Conservation (phyloP, 2,888 invertebrate genomes). For the Drosophila recens region DNA sequence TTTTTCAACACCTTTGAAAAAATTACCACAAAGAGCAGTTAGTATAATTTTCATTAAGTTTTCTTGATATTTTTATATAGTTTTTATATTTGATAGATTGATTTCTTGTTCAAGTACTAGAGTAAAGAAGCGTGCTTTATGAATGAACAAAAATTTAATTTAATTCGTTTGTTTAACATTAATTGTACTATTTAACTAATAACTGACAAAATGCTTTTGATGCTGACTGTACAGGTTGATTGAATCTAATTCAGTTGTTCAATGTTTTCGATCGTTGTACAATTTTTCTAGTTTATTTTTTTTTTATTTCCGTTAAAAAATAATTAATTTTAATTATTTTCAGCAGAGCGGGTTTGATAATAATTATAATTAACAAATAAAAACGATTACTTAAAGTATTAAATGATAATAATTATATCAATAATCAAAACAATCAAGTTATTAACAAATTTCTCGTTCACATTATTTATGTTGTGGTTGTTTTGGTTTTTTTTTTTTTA, state of each 20-base stretch:
- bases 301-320: slow-evolving; percentile 47
- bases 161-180: slow-evolving; percentile 46
- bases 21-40: slow-evolving; percentile 76
- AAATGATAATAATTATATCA: slow-evolving; percentile 67
- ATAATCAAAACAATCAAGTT: slow-evolving; percentile 67
- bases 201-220: slow-evolving; percentile 86
- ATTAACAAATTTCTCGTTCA: slow-evolving; percentile 67
- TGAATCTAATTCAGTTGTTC: slow-evolving; percentile 56
- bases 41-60: slow-evolving; percentile 65
- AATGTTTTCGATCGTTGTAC: slow-evolving; percentile 52
- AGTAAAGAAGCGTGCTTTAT: slow-evolving; percentile 77
- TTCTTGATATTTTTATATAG: slow-evolving; percentile 4
- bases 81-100: slow-evolving; percentile 47
- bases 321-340: slow-evolving; percentile 46
- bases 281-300: slow-evolving; percentile 52
- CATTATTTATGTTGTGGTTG: slow-evolving; percentile 44
- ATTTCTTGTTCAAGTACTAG: slow-evolving; percentile 60
- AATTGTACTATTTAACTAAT: slow-evolving; percentile 72
- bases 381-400: slow-evolving; percentile 75
- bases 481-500: slow-evolving; percentile 35
- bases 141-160: slow-evolving; percentile 68
- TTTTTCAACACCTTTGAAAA: slow-evolving; percentile 58
- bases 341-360: slow-evolving; percentile 55
- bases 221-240: slow-evolving; percentile 82
- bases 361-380: slow-evolving; percentile 75